Base-by-base conservation (phyloP, 2,797 vertebrate species). In the Bryconaethiops microstoma region DNA sequence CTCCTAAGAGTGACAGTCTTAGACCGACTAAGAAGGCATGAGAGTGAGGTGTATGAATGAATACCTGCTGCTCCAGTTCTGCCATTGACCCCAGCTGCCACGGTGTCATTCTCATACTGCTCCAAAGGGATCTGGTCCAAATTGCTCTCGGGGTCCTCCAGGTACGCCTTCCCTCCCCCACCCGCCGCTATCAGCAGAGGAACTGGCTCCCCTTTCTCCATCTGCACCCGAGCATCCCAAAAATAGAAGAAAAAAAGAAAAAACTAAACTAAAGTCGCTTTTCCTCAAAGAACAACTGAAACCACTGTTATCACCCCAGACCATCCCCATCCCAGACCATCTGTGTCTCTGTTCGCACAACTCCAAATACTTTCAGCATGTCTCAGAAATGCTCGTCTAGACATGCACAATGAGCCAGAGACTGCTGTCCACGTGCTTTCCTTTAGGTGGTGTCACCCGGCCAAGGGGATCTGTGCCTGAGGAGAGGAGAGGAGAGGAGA, bases 131-230 rank as follows among this genome's bases (percentile, higher is more conserved):
- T 82, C 0, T 88, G 91, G 73, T 96, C 92, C 86, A 89, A 81
- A 68, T 87, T 92, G 77, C 83, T 88, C 81, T 95, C 94, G 0
- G 89, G 94, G 83, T 94, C 90, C 88, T 96, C 95, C 90, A 96
- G 81, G 90, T 97, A 98, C 48, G 96, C 95, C 65, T 96, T 96
- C 64, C 97, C 96, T 88, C 97, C 96, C 65, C 96, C 97, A 17
- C 97, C 96, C 63, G 97, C 97, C 7, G 96, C 97, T 76, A 97
- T 94, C 89, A 96, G 91, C 91, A 96, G 90, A 52, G 95, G 96
- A 89, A 96, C 92, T 79, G 92, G 90, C 87, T 93, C 89, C 0
- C 90, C 89, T 0, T 72, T 88, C 63, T 93, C 92, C 92, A 91
- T 91, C 95, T 95, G 88, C 16, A 70, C 80, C 80, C 64, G 17